A percentile compares a stretch with the other conserved stretches of the same genome.
phyloP scores from a whole-genome alignment of 1,140 invertebrate species.

The Cylas formicarius region DNA sequence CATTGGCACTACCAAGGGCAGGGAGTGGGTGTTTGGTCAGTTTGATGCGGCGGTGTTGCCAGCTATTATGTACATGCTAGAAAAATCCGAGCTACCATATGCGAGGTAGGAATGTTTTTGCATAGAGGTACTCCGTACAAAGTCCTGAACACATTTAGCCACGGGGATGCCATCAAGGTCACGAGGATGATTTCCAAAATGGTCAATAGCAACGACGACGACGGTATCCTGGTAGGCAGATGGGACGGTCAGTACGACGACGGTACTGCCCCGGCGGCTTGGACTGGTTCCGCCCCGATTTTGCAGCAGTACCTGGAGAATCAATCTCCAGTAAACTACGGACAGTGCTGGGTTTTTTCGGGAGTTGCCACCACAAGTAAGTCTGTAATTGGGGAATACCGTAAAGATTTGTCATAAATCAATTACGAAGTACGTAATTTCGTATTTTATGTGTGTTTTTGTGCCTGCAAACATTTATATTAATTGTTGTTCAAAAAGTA shows the following conservation, averaged over 20 bases:
- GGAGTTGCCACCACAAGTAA: constrained; percentile 62
- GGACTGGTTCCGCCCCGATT: constrained; percentile 64
- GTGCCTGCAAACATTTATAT: too few relatives aligned
- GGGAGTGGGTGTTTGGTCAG: constrained; percentile 70
- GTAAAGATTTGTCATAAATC: too few relatives aligned
- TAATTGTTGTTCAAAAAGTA: too few relatives aligned
- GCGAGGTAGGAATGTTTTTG: constrained; percentile 61
- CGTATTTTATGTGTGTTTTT: too few relatives aligned
- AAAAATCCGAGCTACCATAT: constrained; percentile 53
- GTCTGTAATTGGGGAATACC: too few relatives aligned
- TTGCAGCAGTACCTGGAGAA: constrained; percentile 58
- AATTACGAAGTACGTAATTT: too few relatives aligned
- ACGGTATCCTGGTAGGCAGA: constrained; percentile 61
- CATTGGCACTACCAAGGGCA: constrained; percentile 54
- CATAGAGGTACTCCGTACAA: too few relatives aligned
- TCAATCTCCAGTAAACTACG: constrained; percentile 64
- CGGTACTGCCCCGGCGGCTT: constrained; percentile 56
- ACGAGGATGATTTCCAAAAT: constrained; percentile 61
- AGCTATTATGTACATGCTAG: constrained; percentile 55
- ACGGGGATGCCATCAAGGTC: too few relatives aligned
- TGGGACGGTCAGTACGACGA: constrained; percentile 68
- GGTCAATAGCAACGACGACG: constrained; percentile 57
- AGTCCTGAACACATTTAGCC: too few relatives aligned
- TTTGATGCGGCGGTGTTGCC: constrained; percentile 62
- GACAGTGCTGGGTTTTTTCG: constrained; percentile 78